Conservation (phyloP, 2,797 vertebrate species). For the Tangara arthus region DNA sequence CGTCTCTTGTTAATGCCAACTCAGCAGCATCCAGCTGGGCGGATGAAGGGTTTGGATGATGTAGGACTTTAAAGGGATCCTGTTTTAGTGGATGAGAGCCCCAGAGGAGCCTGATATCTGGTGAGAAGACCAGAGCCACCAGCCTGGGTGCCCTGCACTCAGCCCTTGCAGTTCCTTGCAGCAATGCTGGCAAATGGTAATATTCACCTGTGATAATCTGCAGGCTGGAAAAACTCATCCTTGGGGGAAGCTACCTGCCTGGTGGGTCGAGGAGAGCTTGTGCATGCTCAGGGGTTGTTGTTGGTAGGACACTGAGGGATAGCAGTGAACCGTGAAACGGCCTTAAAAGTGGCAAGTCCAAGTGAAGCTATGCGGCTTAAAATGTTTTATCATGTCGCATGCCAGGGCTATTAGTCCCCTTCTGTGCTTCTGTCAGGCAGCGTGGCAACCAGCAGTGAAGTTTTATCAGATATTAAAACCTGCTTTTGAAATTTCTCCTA, state of each 20-base stretch:
- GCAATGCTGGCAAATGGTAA: background rate
- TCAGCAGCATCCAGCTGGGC: background rate
- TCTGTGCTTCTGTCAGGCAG: constrained; percentile 20
- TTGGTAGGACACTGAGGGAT: background rate
- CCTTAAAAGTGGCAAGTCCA: background rate
- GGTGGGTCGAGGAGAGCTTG: background rate
- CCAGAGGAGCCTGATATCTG: background rate
- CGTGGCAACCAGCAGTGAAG: background rate
- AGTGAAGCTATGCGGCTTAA: background rate
- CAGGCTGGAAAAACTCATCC: background rate
- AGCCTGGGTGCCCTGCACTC: background rate
- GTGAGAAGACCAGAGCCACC: background rate
- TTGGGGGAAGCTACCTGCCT: background rate
- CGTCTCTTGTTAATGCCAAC: background rate
- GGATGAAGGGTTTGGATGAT: background rate
- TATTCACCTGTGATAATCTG: background rate
- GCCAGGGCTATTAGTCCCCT: constrained; percentile 13
- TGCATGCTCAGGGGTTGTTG: background rate
- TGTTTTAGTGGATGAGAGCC: background rate
- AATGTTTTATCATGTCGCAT: background rate
- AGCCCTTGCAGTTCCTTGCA: background rate
- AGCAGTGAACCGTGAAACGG: background rate
- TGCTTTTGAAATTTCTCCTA: constrained; percentile 12
- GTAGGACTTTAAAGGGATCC: background rate
- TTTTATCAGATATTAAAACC: constrained; percentile 29